These are phyloP conservation scores for Calliphora vicina DNA, from an alignment of 1,140 invertebrate genomes.

Conservation along the genomic window DNA sequence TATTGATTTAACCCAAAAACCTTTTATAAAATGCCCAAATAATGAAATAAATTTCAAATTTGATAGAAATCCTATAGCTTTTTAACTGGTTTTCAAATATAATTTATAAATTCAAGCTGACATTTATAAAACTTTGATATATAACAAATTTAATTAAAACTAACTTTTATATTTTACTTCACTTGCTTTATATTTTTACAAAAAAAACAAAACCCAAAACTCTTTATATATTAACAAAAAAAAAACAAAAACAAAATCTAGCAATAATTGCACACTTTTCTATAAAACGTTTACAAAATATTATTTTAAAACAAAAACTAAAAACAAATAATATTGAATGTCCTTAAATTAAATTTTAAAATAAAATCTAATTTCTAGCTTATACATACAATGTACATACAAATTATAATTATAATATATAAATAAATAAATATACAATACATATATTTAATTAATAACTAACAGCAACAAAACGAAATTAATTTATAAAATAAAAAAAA, in stretches of 20 bases:
- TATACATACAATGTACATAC: neutral
- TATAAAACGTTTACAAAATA: slow-evolving; percentile 25
- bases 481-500: neutral
- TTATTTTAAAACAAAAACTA: neutral
- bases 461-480: neutral
- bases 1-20: no score
- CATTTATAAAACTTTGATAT: no score
- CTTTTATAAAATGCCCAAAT: no score
- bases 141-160: no score
- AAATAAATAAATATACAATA: neutral
- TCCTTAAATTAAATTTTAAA: neutral
- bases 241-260: neutral
- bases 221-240: neutral
- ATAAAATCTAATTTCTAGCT: neutral
- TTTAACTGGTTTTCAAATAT: no score
- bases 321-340: neutral
- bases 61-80: no score
- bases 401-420: neutral
- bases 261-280: slow-evolving; percentile 17
- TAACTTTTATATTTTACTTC: no score
- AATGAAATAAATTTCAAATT: no score
- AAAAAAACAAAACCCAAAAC: no score
- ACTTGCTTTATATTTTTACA: no score
- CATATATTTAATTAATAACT: no score
- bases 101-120: no score